These are phyloP conservation scores for Ericerus pela DNA, from an alignment of 1,140 invertebrate genomes.

Conservation along the genomic window DNA sequence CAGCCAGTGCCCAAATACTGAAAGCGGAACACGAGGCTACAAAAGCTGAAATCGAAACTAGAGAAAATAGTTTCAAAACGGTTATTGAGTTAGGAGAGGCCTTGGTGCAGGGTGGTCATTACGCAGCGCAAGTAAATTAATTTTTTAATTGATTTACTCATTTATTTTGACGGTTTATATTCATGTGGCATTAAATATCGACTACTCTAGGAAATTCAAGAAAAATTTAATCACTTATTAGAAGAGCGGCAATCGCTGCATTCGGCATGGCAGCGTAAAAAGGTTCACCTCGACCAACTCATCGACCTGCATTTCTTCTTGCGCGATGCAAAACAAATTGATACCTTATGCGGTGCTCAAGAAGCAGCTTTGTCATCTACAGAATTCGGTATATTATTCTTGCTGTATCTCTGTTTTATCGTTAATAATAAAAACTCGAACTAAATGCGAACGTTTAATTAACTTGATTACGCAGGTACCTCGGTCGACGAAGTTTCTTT, in stretches of 20 bases:
- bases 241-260: slow-evolving; percentile 64
- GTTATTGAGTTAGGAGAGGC: slow-evolving; percentile 64
- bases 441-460: background rate
- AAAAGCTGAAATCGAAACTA: slow-evolving; percentile 85
- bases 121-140: slow-evolving; percentile 41
- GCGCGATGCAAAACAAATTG: slow-evolving; percentile 83
- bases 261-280: slow-evolving; percentile 74
- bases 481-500: slow-evolving; percentile 74
- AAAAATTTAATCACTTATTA: slow-evolving; percentile 57
- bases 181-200: background rate
- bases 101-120: slow-evolving; percentile 76
- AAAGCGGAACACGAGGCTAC: slow-evolving; percentile 81
- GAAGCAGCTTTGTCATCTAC: slow-evolving; percentile 53
- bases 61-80: slow-evolving; percentile 69
- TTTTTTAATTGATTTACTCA: background rate
- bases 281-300: slow-evolving; percentile 81
- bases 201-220: slow-evolving; percentile 51
- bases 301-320: slow-evolving; percentile 91
- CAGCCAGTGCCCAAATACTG: slow-evolving; percentile 69
- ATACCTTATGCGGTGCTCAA: slow-evolving; percentile 74
- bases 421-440: background rate
- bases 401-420: background rate
- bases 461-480: slow-evolving; percentile 25
- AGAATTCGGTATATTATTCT: slow-evolving; percentile 39
- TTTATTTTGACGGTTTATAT: background rate